Evolutionary conservation across 2,888 invertebrate genomes (phyloP).

Genomic region (Ctena decussata): DNA sequence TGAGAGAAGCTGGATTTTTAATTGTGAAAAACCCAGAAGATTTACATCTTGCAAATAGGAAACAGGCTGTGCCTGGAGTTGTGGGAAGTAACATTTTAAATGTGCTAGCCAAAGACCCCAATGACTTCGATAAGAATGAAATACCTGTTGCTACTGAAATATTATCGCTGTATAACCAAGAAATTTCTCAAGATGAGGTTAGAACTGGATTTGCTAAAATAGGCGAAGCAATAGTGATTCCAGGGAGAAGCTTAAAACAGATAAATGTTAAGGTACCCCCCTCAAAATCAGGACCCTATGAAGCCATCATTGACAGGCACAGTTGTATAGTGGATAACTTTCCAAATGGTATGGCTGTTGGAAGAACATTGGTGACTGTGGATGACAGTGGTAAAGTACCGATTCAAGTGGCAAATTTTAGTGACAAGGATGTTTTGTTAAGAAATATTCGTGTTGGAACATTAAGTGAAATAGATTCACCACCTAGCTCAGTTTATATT

Average conservation of each 20-base stretch:
- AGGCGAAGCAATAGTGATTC: background rate
- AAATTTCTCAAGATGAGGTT: background rate
- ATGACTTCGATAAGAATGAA: background rate
- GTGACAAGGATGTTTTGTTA: background rate
- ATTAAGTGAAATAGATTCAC: background rate
- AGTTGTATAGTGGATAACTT: background rate
- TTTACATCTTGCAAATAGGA: background rate
- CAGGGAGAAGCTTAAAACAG: background rate
- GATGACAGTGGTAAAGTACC: background rate
- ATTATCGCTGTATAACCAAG: background rate
- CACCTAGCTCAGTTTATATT: background rate
- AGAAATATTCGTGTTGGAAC: background rate
- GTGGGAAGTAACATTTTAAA: background rate
- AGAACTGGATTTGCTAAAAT: background rate
- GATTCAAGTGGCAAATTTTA: slow-evolving; percentile 3
- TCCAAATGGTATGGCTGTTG: background rate
- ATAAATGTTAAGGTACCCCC: background rate
- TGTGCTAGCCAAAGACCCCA: background rate
- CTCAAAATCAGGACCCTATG: background rate
- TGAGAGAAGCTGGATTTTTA: background rate
- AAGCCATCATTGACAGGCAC: background rate
- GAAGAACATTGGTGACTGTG: background rate
- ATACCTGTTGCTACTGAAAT: background rate
- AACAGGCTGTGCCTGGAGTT: background rate
- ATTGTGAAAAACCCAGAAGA: slow-evolving; percentile 4